Evolutionary conservation across 2,888 invertebrate genomes (phyloP).

Genomic region (Teinopalpus imperialis): DNA sequence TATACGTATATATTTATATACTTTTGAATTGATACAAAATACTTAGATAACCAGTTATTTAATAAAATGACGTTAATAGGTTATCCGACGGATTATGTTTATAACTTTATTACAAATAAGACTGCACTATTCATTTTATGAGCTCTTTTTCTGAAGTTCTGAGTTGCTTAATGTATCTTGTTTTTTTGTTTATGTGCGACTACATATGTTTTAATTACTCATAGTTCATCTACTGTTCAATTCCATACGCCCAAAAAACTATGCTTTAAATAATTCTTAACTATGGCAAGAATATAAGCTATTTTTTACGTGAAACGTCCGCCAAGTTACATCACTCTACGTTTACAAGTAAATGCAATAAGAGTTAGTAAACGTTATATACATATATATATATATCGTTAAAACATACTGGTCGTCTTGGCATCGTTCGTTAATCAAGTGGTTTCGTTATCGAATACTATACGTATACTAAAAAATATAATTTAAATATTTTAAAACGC

Average conservation of each 20-base stretch:
- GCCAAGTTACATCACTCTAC: slow-evolving; percentile 21
- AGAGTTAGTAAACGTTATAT: not conserved
- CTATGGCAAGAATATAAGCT: slow-evolving; percentile 24
- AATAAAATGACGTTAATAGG: too few species aligned
- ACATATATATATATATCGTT: not conserved
- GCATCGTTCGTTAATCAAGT: slow-evolving; percentile 34
- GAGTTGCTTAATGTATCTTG: too few species aligned
- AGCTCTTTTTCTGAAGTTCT: too few species aligned
- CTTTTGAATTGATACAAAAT: too few species aligned
- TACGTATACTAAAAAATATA: slow-evolving; percentile 24
- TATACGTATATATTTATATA: too few species aligned
- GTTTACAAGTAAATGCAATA: slow-evolving; percentile 19
- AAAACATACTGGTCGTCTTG: slow-evolving; percentile 7
- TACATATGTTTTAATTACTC: not conserved
- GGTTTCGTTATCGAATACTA: slow-evolving; percentile 51
- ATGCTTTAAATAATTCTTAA: slow-evolving; percentile 21
- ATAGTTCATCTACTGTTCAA: slow-evolving; percentile 5
- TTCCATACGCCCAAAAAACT: slow-evolving; percentile 15
- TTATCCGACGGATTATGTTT: too few species aligned
- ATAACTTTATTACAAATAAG: too few species aligned
- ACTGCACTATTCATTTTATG: too few species aligned
- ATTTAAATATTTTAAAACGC: slow-evolving; percentile 38
- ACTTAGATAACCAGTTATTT: too few species aligned
- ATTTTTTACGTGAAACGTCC: not conserved
- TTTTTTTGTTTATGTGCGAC: too few species aligned